Evolutionary conservation across 64 coral and sea anemone species (phyloP).

Genomic region (Porites australiensis): DNA sequence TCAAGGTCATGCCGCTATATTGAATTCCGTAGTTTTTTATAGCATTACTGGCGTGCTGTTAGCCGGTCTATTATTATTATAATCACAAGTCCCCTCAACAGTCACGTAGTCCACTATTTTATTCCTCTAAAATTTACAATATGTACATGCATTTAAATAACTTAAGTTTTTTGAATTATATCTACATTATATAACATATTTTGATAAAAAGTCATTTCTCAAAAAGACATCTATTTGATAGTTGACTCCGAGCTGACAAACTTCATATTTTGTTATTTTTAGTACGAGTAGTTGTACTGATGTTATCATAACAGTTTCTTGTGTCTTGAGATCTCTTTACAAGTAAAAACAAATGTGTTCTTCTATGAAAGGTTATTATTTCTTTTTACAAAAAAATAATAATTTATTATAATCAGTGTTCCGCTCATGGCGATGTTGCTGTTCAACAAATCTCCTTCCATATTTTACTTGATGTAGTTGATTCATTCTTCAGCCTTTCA

Average conservation of each 20-base stretch:
- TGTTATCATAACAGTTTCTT: no score
- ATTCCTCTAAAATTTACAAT: conserved; percentile 25
- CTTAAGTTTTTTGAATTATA: not conserved
- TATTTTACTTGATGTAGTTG: not conserved
- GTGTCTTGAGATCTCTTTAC: no score
- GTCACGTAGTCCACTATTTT: conserved; percentile 42
- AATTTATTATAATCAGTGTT: no score
- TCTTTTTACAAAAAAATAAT: no score
- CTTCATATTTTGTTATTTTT: not conserved
- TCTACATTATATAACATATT: conserved; percentile 41
- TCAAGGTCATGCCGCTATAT: conserved; percentile 31
- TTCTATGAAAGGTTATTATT: no score
- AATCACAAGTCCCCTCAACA: not conserved
- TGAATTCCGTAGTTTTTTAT: conserved; percentile 21
- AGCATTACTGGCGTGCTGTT: conserved; percentile 22
- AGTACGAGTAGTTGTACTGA: no score
- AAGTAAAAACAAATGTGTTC: no score
- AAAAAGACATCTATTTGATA: conserved; percentile 7
- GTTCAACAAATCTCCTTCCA: not conserved
- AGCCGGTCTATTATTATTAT: conserved; percentile 41
- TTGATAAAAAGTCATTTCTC: conserved; percentile 10
- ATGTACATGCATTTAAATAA: conserved; percentile 49
- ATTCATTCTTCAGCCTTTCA: not conserved
- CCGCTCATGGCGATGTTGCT: no score
- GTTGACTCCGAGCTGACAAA: not conserved